Percentiles rank a stretch among this genome's conserved stretches.
These are phyloP conservation scores for Noctua fimbriata DNA, from an alignment of 2,888 invertebrate species.

Conservation along the genomic window DNA sequence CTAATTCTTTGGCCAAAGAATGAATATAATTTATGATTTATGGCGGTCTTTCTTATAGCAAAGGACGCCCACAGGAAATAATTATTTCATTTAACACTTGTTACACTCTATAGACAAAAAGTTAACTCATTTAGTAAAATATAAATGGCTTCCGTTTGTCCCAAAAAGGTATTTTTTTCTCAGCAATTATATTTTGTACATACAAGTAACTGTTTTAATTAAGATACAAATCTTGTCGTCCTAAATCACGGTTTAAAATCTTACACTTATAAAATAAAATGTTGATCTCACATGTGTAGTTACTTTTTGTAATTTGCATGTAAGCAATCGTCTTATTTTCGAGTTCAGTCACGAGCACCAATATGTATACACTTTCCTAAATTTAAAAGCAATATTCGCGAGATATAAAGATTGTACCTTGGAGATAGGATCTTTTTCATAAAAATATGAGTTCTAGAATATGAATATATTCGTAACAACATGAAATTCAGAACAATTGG, in stretches of 20 bases:
- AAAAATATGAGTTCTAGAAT: too few species aligned
- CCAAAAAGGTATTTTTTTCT: constrained; percentile 4
- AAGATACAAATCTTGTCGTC: constrained; percentile 31
- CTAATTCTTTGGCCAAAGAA: too few species aligned
- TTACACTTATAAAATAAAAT: neutral
- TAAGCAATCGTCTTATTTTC: neutral
- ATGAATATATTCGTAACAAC: too few species aligned
- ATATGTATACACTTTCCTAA: too few species aligned
- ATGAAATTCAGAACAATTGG: too few species aligned
- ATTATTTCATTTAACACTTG: neutral
- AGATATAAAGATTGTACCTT: too few species aligned
- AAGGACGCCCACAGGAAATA: constrained; percentile 23
- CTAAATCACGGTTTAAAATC: constrained; percentile 25
- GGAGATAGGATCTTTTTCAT: too few species aligned
- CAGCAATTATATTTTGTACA: neutral
- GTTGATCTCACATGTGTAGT: neutral
- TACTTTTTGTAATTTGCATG: neutral
- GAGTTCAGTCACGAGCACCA: neutral
- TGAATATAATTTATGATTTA: neutral
- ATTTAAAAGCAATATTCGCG: too few species aligned
- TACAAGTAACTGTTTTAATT: constrained; percentile 28
- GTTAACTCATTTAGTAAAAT: neutral
- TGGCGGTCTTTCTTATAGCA: neutral
- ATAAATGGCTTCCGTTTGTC: constrained; percentile 40
- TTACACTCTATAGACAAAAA: neutral